Evolutionary conservation across 2,888 invertebrate genomes (phyloP).

Genomic region (Protula sp.): DNA sequence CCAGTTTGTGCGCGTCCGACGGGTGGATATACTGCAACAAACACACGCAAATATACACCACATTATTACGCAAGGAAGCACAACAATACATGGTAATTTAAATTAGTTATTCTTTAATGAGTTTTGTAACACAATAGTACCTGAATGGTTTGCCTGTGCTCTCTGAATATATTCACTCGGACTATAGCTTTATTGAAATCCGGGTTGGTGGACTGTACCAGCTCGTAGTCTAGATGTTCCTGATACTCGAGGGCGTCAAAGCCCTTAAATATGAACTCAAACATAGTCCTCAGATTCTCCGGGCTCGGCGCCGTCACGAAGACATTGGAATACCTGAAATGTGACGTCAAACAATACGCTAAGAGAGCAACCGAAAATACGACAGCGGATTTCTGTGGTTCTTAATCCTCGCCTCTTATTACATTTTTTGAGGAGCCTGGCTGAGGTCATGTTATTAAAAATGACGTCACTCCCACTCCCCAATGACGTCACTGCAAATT

Average conservation of each 20-base stretch:
- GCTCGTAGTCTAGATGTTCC: constrained; percentile 91
- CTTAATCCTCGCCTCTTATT: too few species aligned
- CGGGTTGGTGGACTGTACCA: constrained; percentile 89
- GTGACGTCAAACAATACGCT: too few species aligned
- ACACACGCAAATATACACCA: neutral
- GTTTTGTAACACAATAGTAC: too few species aligned
- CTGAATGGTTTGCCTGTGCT: constrained; percentile 89
- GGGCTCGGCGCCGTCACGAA: constrained; percentile 98
- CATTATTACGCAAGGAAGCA: too few species aligned
- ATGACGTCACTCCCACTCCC: too few species aligned
- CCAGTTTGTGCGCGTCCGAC: constrained; percentile 77
- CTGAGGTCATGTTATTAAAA: too few species aligned
- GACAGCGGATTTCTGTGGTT: too few species aligned
- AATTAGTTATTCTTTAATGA: too few species aligned
- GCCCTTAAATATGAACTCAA: constrained; percentile 93
- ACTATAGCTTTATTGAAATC: constrained; percentile 96
- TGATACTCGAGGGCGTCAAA: constrained; percentile 88
- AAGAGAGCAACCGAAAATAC: too few species aligned
- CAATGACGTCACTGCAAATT: too few species aligned
- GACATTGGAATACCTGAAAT: constrained; percentile 75
- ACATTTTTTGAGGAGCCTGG: too few species aligned
- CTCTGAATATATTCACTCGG: constrained; percentile 81
- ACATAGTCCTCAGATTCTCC: constrained; percentile 94
- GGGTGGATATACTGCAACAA: constrained; percentile 83
- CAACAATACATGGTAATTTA: too few species aligned